Evolutionary conservation across 2,113 vertebrate species (phyloP), one percentile per base, ranked within the genome.

Genomic region (Halcyon malimbica): DNA sequence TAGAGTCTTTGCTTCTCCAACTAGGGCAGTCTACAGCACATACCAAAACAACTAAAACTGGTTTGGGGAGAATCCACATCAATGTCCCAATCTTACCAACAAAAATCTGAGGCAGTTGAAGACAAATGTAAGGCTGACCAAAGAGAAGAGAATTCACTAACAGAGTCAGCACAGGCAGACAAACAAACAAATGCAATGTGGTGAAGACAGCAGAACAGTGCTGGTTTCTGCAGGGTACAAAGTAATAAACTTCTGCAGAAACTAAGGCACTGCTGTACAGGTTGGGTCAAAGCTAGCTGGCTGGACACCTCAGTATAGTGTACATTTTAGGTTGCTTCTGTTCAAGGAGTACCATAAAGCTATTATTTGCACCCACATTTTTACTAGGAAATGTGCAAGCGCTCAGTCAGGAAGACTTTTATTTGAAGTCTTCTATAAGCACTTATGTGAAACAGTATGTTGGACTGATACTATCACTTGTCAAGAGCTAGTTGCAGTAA

Each of bases 81-180:
- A 13, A 37, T 50, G 42, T 77, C 74, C 33, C 64, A 93, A 16
- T 46, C 42, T 91, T 60, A 82, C 24, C 42, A 90, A 81, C 50
- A 62, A 62, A 92, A 69, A 60, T 83, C 37, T 48, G 71, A 95
- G 63, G 70, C 79, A 81, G 64, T 64, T 46, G 69, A 90, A 96
- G 85, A 91, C 89, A 87, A 94, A 89, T 1, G 1, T 69, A 85
- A 90, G 67, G 77, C 80, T 79, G 51, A 87, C 31, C 5, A 51
- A 69, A 79, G 39, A 68, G 25, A 56, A 31, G 16, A 57, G 70
- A 75, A 77, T 83, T 95, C 82, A 65, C 67, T 90, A 95, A 96
- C 33, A 77, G 81, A 91, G 62, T 94, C 81, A 77, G 88, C 94
- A 93, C 26, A 94, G 78, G 48, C 48, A 88, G 51, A 88, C 21